phyloP scores from a whole-genome alignment of 2,797 vertebrate genomes.

The Girardinus metallicus region DNA sequence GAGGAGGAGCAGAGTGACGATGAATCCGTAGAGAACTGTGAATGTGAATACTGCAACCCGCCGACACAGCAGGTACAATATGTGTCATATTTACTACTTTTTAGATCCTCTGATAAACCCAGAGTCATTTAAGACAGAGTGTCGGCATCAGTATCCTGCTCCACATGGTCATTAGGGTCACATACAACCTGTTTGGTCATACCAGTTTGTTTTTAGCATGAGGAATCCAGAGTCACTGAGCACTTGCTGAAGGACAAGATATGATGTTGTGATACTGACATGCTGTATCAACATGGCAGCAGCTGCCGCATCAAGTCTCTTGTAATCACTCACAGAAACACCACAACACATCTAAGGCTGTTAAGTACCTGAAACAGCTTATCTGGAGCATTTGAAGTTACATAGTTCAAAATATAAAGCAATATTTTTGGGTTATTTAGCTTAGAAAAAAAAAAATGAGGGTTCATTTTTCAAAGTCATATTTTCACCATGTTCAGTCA shows the following conservation, averaged over 20 bases:
- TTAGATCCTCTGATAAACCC: background rate
- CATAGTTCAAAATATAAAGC: background rate
- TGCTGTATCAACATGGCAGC: constrained; percentile 61
- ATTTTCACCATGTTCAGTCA: background rate
- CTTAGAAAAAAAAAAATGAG: background rate
- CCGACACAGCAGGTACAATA: constrained; percentile 74
- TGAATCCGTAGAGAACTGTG: constrained; percentile 69
- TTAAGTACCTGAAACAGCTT: constrained; percentile 15
- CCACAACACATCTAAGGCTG: constrained; percentile 39
- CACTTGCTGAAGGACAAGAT: constrained; percentile 55
- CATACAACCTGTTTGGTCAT: constrained; percentile 33
- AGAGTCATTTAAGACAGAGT: constrained; percentile 8
- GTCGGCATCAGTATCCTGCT: constrained; percentile 54
- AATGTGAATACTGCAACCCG: constrained; percentile 81
- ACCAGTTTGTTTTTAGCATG: constrained; percentile 68
- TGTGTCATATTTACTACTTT: constrained; percentile 12
- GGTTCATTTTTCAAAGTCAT: background rate
- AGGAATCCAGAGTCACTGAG: constrained; percentile 40
- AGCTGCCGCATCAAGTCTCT: constrained; percentile 63
- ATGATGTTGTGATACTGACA: constrained; percentile 34
- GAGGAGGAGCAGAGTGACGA: constrained; percentile 76
- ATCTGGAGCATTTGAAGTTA: background rate
- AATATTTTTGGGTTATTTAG: background rate
- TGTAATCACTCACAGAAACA: constrained; percentile 60
- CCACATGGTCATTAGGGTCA: constrained; percentile 25